These are phyloP conservation scores for Tolmerus cingulatus DNA, from an alignment of 2,888 invertebrate species.

Conservation along the genomic window DNA sequence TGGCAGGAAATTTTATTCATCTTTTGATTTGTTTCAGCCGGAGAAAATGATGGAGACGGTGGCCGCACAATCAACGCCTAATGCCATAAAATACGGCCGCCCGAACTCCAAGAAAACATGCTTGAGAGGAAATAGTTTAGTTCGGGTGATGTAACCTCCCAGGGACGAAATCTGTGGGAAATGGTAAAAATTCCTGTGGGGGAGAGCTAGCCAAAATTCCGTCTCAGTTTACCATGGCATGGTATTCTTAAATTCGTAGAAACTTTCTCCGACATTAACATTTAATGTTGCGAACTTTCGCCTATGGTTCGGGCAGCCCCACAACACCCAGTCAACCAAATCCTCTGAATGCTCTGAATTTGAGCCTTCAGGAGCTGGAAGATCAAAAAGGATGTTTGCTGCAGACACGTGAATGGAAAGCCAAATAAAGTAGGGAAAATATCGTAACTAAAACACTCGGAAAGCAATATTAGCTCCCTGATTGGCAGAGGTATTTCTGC, in stretches of 20 bases:
- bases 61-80: conserved; percentile 30
- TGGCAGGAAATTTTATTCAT: conserved; percentile 30
- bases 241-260: conserved; percentile 5
- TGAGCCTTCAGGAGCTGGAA: not conserved
- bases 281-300: not conserved
- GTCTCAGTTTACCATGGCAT: not conserved
- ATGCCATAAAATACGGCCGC: conserved; percentile 14
- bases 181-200: conserved; percentile 3
- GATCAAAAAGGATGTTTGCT: not conserved
- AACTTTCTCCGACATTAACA: conserved; percentile 21
- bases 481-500: not conserved
- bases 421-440: not conserved
- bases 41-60: conserved; percentile 15
- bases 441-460: not conserved
- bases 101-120: not conserved
- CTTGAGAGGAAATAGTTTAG: conserved; percentile 22
- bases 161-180: not conserved
- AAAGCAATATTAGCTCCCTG: not conserved
- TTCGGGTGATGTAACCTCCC: not conserved
- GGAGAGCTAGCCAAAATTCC: not conserved
- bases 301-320: not conserved
- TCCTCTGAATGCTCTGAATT: not conserved
- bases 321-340: not conserved
- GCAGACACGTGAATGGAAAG: not conserved
- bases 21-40: conserved; percentile 35